These are phyloP conservation scores for Pecten maximus DNA, from an alignment of 2,888 invertebrate genomes.

Conservation along the genomic window DNA sequence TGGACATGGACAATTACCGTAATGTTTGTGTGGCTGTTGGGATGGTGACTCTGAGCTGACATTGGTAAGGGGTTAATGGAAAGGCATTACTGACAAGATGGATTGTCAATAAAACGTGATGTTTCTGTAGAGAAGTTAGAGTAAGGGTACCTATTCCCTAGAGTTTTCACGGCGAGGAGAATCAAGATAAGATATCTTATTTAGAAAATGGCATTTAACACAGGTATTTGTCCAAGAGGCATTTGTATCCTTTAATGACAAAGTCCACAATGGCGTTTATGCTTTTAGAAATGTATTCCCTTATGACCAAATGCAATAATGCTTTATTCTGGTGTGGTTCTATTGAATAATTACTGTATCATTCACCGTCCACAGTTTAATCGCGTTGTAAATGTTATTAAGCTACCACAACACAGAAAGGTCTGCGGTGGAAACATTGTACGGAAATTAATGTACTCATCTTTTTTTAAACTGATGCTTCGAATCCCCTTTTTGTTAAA, in stretches of 20 bases:
- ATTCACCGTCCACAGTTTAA: neutral
- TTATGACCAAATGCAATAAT: neutral
- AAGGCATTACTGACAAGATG: neutral
- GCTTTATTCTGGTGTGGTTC: neutral
- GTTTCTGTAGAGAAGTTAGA: neutral
- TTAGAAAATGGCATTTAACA: neutral
- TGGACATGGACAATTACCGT: neutral
- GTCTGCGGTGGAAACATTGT: too few relatives aligned
- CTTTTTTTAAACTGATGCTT: too few relatives aligned
- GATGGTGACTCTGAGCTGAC: neutral
- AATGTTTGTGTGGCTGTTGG: neutral
- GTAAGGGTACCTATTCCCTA: neutral
- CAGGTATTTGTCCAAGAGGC: neutral
- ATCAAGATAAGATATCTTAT: neutral
- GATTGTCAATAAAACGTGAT: neutral
- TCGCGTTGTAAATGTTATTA: neutral
- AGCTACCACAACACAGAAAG: too few relatives aligned
- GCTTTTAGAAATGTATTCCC: neutral
- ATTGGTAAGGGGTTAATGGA: neutral
- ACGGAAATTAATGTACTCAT: too few relatives aligned
- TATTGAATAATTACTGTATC: neutral
- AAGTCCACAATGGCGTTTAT: neutral
- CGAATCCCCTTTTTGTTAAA: too few relatives aligned
- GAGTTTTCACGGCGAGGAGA: neutral
- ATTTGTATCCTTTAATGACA: neutral